Conservation (phyloP, 2,797 vertebrate genomes). For the Odontamblyopus lacepedii region DNA sequence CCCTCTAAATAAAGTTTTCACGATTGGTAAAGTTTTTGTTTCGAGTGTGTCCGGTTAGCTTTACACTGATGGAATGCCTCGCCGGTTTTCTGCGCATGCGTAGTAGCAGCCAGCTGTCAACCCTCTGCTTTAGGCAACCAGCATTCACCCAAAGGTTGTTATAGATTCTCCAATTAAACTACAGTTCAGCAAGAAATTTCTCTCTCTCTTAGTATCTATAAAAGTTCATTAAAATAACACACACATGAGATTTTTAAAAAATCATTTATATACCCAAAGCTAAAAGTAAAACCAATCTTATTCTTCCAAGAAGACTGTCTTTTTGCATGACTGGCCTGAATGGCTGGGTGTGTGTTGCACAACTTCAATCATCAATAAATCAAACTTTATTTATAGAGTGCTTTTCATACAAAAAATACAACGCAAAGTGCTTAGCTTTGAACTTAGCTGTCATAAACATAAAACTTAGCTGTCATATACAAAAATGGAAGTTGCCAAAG, state of each 20-base stretch:
- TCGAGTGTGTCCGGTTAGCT: background rate
- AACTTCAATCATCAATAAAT: background rate
- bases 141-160: constrained; percentile 19
- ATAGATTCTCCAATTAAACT: constrained; percentile 13
- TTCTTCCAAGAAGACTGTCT: too few relatives aligned
- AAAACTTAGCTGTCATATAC: background rate
- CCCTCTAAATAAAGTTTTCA: background rate
- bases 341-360: background rate
- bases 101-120: constrained; percentile 58
- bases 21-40: too few relatives aligned
- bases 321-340: background rate
- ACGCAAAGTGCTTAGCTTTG: too few relatives aligned
- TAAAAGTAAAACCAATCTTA: too few relatives aligned
- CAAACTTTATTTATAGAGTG: too few relatives aligned
- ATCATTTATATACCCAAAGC: background rate
- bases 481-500: too few relatives aligned
- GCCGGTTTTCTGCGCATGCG: constrained; percentile 62
- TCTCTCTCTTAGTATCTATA: too few relatives aligned
- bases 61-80: background rate
- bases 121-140: constrained; percentile 3
- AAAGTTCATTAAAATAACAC: background rate
- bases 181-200: background rate
- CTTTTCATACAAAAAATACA: too few relatives aligned
- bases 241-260: background rate
- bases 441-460: background rate